phyloP scores from a whole-genome alignment of 2,797 vertebrate species.

The Buphagus erythrorhynchus region DNA sequence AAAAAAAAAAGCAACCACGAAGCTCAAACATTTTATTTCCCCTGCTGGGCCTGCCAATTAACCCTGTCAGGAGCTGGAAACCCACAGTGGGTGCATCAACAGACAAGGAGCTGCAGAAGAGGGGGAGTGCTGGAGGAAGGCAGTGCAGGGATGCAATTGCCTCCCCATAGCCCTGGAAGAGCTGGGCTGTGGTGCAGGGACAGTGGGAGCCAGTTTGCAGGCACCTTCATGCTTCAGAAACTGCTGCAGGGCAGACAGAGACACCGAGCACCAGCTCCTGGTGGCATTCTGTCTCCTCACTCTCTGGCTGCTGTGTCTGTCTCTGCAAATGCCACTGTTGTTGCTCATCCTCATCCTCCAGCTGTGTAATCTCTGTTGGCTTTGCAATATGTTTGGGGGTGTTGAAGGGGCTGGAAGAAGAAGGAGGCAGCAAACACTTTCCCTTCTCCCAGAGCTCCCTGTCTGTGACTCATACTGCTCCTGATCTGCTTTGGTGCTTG shows the following conservation, averaged over 20 bases:
- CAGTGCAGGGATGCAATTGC: not conserved
- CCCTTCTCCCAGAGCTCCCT: not conserved
- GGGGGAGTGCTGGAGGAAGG: not conserved
- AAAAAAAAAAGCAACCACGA: not conserved
- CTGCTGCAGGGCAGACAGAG: not conserved
- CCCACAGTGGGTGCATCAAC: not conserved
- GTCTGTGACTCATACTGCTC: fast-evolving
- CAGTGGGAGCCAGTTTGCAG: not conserved
- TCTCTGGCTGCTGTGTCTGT: not conserved
- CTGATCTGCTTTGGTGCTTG: not conserved
- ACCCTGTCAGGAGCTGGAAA: slow-evolving; percentile 53
- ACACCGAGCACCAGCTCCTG: not conserved
- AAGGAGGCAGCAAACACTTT: not conserved
- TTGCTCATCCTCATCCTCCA: not conserved
- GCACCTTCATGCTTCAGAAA: not conserved
- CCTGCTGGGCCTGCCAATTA: slow-evolving; percentile 55
- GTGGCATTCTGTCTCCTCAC: not conserved
- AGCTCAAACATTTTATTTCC: slow-evolving; percentile 45
- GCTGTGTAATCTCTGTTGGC: not conserved
- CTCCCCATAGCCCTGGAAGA: not conserved
- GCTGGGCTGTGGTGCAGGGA: slow-evolving; percentile 1
- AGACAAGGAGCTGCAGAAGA: slow-evolving; percentile 16
- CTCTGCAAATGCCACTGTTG: not conserved
- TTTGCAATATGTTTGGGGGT: not conserved
- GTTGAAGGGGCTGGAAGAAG: not conserved